A percentile compares a stretch with the other conserved stretches of the same genome.
Conservation (phyloP, 2,888 invertebrate genomes). For the Drosophila affinis region DNA sequence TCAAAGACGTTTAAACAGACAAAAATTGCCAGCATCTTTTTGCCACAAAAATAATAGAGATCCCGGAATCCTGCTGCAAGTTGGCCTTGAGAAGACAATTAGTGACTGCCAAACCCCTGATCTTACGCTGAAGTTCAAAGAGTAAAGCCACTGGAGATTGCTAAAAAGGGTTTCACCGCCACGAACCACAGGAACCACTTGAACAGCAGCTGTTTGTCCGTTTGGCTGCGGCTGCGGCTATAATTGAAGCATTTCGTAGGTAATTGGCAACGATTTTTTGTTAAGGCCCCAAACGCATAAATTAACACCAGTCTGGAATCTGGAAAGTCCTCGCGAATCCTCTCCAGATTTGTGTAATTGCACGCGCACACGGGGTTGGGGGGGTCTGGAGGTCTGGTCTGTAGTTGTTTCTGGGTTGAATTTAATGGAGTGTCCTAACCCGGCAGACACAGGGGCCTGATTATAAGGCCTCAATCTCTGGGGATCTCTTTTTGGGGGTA, state of each 20-base stretch:
- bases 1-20: background rate
- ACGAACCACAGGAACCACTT: background rate
- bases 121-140: constrained; percentile 38
- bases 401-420: constrained; percentile 42
- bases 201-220: constrained; percentile 71
- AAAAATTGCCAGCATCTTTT: background rate
- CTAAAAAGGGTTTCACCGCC: constrained; percentile 72
- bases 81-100: constrained; percentile 34
- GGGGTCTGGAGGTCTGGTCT: constrained; percentile 6
- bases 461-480: constrained; percentile 55
- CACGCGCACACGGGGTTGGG: constrained; percentile 56
- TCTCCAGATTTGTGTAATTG: constrained; percentile 75
- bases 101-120: background rate
- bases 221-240: constrained; percentile 54
- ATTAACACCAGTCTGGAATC: constrained; percentile 68
- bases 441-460: constrained; percentile 39
- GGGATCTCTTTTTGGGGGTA: constrained; percentile 28
- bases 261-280: constrained; percentile 74
- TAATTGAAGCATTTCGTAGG: constrained; percentile 75
- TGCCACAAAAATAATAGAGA: constrained; percentile 6
- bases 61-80: constrained; percentile 1
- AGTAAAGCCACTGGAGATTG: constrained; percentile 47
- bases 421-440: constrained; percentile 50
- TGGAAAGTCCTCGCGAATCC: constrained; percentile 21
- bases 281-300: constrained; percentile 69